Conservation (phyloP, 2,113 vertebrate species). For the Phalacrocorax brasilianus region DNA sequence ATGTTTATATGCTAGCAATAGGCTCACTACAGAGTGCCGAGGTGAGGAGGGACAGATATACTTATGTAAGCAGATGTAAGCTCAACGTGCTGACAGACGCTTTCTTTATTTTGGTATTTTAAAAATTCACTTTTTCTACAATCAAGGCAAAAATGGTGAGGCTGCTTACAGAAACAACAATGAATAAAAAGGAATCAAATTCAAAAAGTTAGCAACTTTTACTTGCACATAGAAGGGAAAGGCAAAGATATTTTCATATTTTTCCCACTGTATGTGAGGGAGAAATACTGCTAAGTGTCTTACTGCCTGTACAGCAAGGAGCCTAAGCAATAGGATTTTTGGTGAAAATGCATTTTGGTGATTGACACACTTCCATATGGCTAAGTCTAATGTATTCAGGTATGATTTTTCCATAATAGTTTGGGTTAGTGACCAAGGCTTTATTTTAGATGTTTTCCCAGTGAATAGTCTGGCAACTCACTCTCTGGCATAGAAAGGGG, state of each 20-base stretch:
- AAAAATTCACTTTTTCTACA: background rate
- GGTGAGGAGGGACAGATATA: background rate
- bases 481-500: background rate
- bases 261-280: background rate
- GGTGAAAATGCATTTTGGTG: background rate
- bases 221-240: background rate
- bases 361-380: background rate
- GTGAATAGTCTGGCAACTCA: background rate
- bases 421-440: background rate
- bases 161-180: background rate
- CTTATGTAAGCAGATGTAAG: background rate
- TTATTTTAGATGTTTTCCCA: background rate
- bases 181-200: background rate
- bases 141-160: background rate
- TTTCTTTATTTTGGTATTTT: background rate
- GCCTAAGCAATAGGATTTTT: background rate
- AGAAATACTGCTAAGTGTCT: background rate
- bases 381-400: background rate
- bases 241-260: background rate
- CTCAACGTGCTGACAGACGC: accelerated
- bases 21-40: background rate
- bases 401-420: background rate
- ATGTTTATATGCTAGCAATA: background rate
- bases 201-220: background rate
- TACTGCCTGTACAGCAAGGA: background rate